A percentile compares a stretch with the other conserved stretches of the same genome.
Conservation (phyloP, 92 coral and sea anemone species). For the Desmophyllum pertusum region DNA sequence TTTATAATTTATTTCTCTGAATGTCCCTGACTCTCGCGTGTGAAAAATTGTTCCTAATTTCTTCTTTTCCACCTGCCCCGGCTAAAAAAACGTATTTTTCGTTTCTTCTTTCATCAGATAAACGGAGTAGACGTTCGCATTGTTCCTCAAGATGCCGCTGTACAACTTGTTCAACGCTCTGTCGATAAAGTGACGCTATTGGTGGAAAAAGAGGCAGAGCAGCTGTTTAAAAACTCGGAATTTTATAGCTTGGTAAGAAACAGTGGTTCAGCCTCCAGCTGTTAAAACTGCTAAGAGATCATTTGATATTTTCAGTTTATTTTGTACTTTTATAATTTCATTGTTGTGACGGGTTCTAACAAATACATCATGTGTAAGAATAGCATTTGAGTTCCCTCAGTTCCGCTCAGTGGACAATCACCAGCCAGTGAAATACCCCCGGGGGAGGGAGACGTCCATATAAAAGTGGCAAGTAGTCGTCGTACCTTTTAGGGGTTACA, state of each 20-base stretch:
- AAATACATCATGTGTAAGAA: not conserved
- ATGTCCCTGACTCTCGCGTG: too few relatives aligned
- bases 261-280: not conserved
- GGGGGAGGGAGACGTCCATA: too few relatives aligned
- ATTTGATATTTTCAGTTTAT: too few relatives aligned
- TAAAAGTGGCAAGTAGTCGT: too few relatives aligned
- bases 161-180: constrained; percentile 81
- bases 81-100: not conserved
- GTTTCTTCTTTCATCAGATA: constrained; percentile 38
- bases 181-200: constrained; percentile 76
- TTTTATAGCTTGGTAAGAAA: constrained; percentile 73
- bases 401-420: not conserved
- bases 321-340: too few relatives aligned
- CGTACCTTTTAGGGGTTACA: too few relatives aligned
- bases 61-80: too few relatives aligned
- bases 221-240: constrained; percentile 80
- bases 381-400: not conserved
- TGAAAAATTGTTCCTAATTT: too few relatives aligned
- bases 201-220: constrained; percentile 93
- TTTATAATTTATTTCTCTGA: too few relatives aligned
- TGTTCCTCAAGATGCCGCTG: constrained; percentile 95
- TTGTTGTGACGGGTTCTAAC: too few relatives aligned
- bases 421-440: too few relatives aligned
- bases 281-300: too few relatives aligned
- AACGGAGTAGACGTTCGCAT: constrained; percentile 85